A percentile compares a stretch with the other conserved stretches of the same genome.
phyloP scores from a whole-genome alignment of 2,888 invertebrate genomes.

The Platycnemis pennipes region DNA sequence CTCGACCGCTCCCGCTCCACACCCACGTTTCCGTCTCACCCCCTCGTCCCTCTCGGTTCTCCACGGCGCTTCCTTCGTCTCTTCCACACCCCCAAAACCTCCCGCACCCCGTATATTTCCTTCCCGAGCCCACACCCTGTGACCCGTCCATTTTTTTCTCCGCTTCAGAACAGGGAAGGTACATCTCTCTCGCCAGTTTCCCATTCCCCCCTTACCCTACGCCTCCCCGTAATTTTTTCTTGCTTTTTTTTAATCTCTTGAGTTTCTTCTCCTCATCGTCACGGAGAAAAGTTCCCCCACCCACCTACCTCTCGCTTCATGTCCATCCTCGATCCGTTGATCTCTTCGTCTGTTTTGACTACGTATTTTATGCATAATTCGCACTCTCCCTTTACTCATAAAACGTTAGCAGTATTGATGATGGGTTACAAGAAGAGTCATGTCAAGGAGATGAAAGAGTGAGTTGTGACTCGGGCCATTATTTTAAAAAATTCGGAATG shows the following conservation, averaged over 20 bases:
- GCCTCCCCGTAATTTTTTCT: not conserved
- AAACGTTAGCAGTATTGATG: no score
- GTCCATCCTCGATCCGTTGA: not conserved
- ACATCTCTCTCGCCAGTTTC: not conserved
- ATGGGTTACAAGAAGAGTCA: no score
- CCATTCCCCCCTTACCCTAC: not conserved
- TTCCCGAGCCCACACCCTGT: not conserved
- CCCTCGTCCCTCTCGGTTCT: not conserved
- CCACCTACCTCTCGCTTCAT: not conserved
- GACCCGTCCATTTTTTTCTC: not conserved
- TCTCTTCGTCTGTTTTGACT: no score
- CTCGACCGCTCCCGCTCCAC: not conserved
- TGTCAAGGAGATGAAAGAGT: no score
- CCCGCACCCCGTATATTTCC: not conserved
- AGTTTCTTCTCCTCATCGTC: not conserved
- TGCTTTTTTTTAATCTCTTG: not conserved
- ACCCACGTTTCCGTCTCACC: not conserved
- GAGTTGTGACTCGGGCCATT: no score
- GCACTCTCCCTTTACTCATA: no score
- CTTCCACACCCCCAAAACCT: no score
- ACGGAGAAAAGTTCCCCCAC: not conserved
- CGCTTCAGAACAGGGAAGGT: not conserved
- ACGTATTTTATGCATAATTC: no score
- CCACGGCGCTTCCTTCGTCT: no score
- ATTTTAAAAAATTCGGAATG: no score